These are phyloP conservation scores for Channa argus DNA, from an alignment of 2,113 vertebrate genomes.

Conservation along the genomic window DNA sequence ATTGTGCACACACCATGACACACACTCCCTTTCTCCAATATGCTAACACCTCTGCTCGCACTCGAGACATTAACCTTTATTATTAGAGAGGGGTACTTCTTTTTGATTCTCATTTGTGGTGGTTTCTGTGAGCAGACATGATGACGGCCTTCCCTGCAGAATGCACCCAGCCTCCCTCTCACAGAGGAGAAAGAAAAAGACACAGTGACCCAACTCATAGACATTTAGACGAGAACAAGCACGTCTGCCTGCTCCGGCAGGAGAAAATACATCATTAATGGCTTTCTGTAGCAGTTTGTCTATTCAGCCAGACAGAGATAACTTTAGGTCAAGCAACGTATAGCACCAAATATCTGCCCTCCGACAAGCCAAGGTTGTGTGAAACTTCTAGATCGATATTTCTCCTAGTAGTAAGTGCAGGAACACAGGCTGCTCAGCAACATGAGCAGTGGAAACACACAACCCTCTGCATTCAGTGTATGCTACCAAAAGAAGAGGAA, in stretches of 20 bases:
- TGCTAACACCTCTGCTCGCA: conserved; percentile 55
- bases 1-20: conserved; percentile 2
- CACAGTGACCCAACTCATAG: conserved; percentile 17
- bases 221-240: conserved; percentile 11
- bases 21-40: conserved; percentile 33
- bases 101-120: conserved; percentile 42
- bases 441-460: background rate
- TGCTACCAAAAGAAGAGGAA: background rate
- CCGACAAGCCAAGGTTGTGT: conserved; percentile 38
- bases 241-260: conserved; percentile 1
- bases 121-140: conserved; percentile 20
- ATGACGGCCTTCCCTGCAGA: conserved; percentile 31
- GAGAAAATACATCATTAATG: conserved; percentile 38
- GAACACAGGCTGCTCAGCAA: conserved; percentile 17
- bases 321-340: conserved; percentile 21
- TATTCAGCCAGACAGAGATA: conserved; percentile 15
- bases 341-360: conserved; percentile 26
- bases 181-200: conserved; percentile 2
- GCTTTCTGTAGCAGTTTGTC: background rate
- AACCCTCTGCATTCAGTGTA: background rate
- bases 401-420: conserved; percentile 18
- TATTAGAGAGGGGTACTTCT: conserved; percentile 50
- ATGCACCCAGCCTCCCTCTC: background rate
- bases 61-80: conserved; percentile 50
- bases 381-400: conserved; percentile 35